Conservation (phyloP, 2,797 vertebrate genomes). For the Smutsia temminckii region DNA sequence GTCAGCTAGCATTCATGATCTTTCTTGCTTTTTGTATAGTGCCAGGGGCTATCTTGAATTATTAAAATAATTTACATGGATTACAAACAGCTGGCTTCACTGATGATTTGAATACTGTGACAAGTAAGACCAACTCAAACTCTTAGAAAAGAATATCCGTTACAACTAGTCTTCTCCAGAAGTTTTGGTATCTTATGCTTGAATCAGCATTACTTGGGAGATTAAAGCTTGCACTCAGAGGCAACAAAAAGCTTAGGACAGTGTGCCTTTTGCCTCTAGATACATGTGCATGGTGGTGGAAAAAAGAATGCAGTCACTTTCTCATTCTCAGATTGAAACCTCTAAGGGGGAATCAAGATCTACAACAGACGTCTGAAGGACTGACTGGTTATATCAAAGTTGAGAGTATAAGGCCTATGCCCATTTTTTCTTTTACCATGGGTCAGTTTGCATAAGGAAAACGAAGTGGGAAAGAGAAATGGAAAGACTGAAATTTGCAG, state of each 20-base stretch:
- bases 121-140: constrained; percentile 1
- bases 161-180: not conserved
- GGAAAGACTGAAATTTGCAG: not conserved
- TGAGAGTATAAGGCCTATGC: not conserved
- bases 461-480: not conserved
- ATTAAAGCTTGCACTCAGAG: not conserved
- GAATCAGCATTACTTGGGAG: not conserved
- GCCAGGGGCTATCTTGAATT: constrained; percentile 24
- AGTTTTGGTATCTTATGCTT: not conserved
- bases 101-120: constrained; percentile 21
- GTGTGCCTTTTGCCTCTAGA: not conserved
- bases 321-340: not conserved
- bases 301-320: not conserved
- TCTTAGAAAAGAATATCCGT: not conserved
- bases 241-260: not conserved
- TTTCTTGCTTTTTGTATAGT: constrained; percentile 57
- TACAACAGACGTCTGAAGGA: not conserved
- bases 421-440: not conserved
- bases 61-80: constrained; percentile 51
- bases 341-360: not conserved
- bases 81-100: constrained; percentile 27
- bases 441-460: constrained; percentile 42
- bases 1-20: constrained; percentile 16
- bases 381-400: not conserved
- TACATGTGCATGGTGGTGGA: not conserved